These are phyloP conservation scores for Ceyx erithaca DNA, from an alignment of 2,797 vertebrate genomes.

Conservation along the genomic window DNA sequence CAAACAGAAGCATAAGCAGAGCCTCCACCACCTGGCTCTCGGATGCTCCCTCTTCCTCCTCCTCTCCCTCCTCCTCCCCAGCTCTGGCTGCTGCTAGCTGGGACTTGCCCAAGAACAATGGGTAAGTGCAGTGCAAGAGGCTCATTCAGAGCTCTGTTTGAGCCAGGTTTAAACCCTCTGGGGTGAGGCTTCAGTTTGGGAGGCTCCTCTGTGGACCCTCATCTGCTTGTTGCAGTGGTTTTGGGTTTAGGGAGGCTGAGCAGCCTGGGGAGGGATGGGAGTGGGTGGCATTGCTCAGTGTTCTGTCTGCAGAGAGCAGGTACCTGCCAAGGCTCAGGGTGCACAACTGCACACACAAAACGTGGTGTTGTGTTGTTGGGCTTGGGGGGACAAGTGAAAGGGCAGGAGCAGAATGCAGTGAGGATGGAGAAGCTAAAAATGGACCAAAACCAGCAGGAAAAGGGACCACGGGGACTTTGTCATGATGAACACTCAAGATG, in stretches of 20 bases:
- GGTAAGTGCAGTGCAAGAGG: fast-evolving
- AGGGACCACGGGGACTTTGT: background rate
- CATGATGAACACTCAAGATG: fast-evolving
- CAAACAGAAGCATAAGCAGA: background rate
- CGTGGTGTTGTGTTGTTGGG: background rate
- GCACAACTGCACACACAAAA: background rate
- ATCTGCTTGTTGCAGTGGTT: background rate
- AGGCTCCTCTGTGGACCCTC: background rate
- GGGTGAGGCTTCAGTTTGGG: background rate
- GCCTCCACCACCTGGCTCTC: background rate
- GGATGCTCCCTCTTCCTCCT: background rate
- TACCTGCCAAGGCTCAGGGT: background rate
- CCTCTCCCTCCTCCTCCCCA: background rate
- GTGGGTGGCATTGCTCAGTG: background rate
- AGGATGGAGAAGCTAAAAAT: background rate
- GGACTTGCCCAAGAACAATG: background rate
- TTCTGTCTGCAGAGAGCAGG: background rate
- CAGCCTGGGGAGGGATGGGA: background rate
- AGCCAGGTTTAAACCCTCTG: background rate
- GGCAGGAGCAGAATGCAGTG: background rate
- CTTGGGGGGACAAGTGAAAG: background rate
- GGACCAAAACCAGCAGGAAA: background rate
- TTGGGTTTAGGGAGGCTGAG: background rate
- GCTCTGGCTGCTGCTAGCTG: background rate
- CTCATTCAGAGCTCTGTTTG: slow-evolving; percentile 1